phyloP scores from a whole-genome alignment of 2,888 invertebrate genomes.

The Hydroisotoma schaefferi region DNA sequence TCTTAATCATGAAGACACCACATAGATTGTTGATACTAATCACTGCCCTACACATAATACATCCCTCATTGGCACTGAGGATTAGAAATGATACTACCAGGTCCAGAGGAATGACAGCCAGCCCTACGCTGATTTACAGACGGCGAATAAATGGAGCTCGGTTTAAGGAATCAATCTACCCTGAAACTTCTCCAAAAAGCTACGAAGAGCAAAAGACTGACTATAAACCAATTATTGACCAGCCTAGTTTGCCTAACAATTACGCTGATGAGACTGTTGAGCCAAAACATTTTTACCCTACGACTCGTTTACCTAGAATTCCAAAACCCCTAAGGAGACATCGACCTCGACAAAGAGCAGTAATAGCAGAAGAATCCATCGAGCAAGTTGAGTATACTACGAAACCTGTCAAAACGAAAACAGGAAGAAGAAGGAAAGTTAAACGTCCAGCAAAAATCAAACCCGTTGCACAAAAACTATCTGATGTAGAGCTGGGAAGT shows the following conservation, averaged over 20 bases:
- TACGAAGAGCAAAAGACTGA: slow-evolving; percentile 11
- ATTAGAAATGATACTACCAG: background rate
- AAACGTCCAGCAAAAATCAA: slow-evolving; percentile 38
- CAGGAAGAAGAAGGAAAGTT: slow-evolving; percentile 41
- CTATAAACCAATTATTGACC: background rate
- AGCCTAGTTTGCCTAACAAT: background rate
- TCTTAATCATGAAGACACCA: background rate
- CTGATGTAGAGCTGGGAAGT: slow-evolving; percentile 29
- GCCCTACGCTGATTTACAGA: slow-evolving; percentile 15
- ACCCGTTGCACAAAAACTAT: slow-evolving; percentile 22
- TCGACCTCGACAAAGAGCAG: slow-evolving; percentile 3
- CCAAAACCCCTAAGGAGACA: background rate
- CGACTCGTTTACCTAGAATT: background rate
- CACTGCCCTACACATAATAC: background rate
- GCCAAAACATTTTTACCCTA: background rate
- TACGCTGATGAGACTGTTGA: slow-evolving; percentile 2
- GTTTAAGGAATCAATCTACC: slow-evolving; percentile 5
- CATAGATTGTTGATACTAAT: background rate
- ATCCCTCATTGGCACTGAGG: background rate
- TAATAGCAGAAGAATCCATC: background rate
- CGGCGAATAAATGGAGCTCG: slow-evolving; percentile 1
- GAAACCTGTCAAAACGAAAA: slow-evolving; percentile 25
- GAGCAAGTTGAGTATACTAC: slow-evolving; percentile 26
- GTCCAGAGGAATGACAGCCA: background rate
- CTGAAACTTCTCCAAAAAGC: slow-evolving; percentile 3